A percentile compares a stretch with the other conserved stretches of the same genome.
Conservation (phyloP, 2,888 invertebrate species). For the Cremastinae sp. region DNA sequence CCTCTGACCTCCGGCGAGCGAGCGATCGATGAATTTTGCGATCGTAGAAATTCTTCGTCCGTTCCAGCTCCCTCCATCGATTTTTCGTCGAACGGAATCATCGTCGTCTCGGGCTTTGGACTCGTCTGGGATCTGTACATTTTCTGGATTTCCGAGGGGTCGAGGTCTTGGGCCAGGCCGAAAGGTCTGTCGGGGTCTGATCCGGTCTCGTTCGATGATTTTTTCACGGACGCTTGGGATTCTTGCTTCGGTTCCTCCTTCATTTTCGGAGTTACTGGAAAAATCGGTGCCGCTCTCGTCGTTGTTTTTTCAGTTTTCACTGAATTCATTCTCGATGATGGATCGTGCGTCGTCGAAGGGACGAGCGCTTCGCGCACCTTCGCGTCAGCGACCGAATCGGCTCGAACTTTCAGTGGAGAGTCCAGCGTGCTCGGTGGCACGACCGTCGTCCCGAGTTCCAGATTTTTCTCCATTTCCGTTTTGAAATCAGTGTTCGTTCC, state of each 20-base stretch:
- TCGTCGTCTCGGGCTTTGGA: constrained; percentile 55
- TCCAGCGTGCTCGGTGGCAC: constrained; percentile 23
- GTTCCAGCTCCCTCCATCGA: constrained; percentile 38
- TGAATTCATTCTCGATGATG: constrained; percentile 48
- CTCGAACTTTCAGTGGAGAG: constrained; percentile 11
- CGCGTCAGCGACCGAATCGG: not conserved
- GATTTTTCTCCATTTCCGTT: constrained; percentile 4
- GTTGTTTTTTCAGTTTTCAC: constrained; percentile 58
- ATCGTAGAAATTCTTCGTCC: constrained; percentile 29
- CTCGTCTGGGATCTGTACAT: constrained; percentile 71
- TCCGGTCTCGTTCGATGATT: constrained; percentile 41
- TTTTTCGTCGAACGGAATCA: constrained; percentile 45
- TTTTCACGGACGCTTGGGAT: constrained; percentile 10
- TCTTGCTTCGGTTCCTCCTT: constrained; percentile 52
- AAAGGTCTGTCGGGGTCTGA: constrained; percentile 62
- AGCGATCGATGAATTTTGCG: constrained; percentile 56
- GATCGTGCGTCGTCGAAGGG: constrained; percentile 60
- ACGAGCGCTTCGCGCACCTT: not conserved
- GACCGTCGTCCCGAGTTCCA: constrained; percentile 35
- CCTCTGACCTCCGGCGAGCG: constrained; percentile 74
- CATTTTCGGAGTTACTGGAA: constrained; percentile 71
- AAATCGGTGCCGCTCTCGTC: constrained; percentile 61
- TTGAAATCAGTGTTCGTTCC: constrained; percentile 10
- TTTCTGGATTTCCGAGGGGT: constrained; percentile 77
- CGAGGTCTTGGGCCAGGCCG: constrained; percentile 67